Evolutionary conservation across 2,888 invertebrate species (phyloP).

Genomic region (Oxyteleia sp.): DNA sequence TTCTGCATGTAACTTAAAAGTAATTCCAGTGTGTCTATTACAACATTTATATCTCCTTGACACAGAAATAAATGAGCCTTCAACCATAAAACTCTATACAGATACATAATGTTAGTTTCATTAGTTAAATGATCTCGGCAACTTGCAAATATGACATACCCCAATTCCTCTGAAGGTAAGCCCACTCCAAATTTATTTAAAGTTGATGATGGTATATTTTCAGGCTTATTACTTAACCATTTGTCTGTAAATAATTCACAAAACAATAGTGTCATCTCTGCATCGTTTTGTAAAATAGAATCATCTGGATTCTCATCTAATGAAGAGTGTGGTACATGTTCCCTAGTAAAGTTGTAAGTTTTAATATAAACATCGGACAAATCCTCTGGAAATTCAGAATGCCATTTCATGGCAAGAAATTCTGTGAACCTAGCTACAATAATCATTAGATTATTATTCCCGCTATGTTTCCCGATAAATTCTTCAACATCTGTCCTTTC

Average conservation of each 20-base stretch:
- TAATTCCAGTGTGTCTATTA: slow-evolving; percentile 88
- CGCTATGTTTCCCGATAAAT: slow-evolving; percentile 89
- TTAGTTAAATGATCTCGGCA: slow-evolving; percentile 87
- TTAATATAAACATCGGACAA: slow-evolving; percentile 89
- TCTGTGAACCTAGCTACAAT: slow-evolving; percentile 90
- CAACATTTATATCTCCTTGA: too few relatives aligned
- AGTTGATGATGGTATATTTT: slow-evolving; percentile 79
- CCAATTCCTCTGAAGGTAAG: slow-evolving; percentile 88
- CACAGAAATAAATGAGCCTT: too few relatives aligned
- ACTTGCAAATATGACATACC: slow-evolving; percentile 88
- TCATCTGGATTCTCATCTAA: slow-evolving; percentile 86
- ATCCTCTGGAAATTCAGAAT: slow-evolving; percentile 90
- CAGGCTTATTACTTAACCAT: slow-evolving; percentile 83
- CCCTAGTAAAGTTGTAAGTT: slow-evolving; percentile 88
- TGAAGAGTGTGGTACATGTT: slow-evolving; percentile 89
- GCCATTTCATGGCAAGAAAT: slow-evolving; percentile 90
- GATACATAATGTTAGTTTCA: slow-evolving; percentile 87
- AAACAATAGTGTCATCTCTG: slow-evolving; percentile 88
- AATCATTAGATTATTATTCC: slow-evolving; percentile 88
- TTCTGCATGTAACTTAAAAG: slow-evolving; percentile 80
- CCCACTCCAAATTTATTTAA: slow-evolving; percentile 81
- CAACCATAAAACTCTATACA: too few relatives aligned
- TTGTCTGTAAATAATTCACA: slow-evolving; percentile 88
- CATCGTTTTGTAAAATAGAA: slow-evolving; percentile 87
- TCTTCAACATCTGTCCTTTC: slow-evolving; percentile 90